Evolutionary conservation across 2,797 vertebrate genomes (phyloP), one percentile per base, ranked within the genome.

Genomic region (Cirrhinus mrigala): DNA sequence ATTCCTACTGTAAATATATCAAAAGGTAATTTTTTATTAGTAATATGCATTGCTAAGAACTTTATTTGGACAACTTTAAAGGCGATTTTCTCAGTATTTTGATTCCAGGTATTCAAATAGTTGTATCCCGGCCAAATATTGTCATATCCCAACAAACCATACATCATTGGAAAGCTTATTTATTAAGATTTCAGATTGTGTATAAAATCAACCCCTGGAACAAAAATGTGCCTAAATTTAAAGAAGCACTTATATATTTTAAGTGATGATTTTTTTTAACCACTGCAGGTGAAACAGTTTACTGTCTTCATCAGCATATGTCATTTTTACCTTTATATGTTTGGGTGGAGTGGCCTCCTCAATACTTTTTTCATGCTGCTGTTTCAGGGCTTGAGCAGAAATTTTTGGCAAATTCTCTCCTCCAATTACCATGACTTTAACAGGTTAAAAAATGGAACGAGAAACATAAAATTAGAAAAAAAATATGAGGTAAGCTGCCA

Each of bases 281-380:
- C 27, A 22, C 50, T 50, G 11, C 50, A 52, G 15, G 16, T 83
- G 40, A 3, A 66, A 58, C 4, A 56, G 8, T n/a, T 40, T 44
- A 33, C 44, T n/a, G 15, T 60, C 46, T 24, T n/a, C 16, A 46
- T 62, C 3, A 24, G 12, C 37, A 20, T 88, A 92, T 77, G 87
- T 92, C 95, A 98, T 97, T 97, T 86, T 93, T 96, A 99, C 98
- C 97, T 99, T 99, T 90, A 96, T 93, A 92, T 97, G 96, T 92
- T 97, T 99, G 88, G 94, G 93, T 90, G 97, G 93, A 44, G 92
- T 87, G 52, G 93, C 92, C 87, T 95, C 95, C 89, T 94, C 95
- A 73, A 95, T 94, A 73, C 93, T 96, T 93, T 95, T 98, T 92
- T 99, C 98, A 93, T 97, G 97, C 77, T 98, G 97, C 89, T 99